Evolutionary conservation across 2,113 vertebrate species (phyloP).

Genomic region (Emydura subglobosa): DNA sequence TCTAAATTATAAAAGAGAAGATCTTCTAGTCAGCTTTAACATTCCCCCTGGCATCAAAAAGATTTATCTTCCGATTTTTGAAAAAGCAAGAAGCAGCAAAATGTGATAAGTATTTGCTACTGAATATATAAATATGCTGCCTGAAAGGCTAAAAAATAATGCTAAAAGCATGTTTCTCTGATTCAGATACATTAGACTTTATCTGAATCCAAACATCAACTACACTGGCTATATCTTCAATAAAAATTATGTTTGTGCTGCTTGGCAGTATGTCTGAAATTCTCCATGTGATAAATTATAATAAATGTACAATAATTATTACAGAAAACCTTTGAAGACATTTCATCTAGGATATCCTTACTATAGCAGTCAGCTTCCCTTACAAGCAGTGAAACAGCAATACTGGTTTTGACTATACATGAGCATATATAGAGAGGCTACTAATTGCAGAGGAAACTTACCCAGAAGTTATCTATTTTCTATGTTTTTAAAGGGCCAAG

Average conservation of each 20-base stretch:
- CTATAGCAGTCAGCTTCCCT: not conserved
- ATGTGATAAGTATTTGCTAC: not conserved
- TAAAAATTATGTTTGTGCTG: conserved; percentile 1
- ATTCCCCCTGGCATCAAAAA: not conserved
- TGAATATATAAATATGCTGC: not conserved
- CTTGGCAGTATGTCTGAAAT: not conserved
- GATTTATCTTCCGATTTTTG: not conserved
- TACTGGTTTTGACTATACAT: not conserved
- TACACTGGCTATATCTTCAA: not conserved
- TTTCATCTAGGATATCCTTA: not conserved
- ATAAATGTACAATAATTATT: not conserved
- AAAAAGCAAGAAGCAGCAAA: not conserved
- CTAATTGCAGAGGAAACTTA: not conserved
- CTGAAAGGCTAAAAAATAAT: not conserved
- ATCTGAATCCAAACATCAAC: not conserved
- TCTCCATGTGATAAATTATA: not conserved
- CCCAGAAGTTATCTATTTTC: not conserved
- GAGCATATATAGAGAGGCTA: not conserved
- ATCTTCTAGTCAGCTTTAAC: not conserved
- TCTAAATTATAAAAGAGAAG: not conserved
- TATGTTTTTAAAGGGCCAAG: not conserved
- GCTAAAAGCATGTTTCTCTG: not conserved
- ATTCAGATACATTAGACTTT: not conserved
- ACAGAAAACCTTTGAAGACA: not conserved
- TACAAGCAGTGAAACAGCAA: not conserved